Conservation (phyloP, 1,140 invertebrate species). For the Anadara kagoshimensis region DNA sequence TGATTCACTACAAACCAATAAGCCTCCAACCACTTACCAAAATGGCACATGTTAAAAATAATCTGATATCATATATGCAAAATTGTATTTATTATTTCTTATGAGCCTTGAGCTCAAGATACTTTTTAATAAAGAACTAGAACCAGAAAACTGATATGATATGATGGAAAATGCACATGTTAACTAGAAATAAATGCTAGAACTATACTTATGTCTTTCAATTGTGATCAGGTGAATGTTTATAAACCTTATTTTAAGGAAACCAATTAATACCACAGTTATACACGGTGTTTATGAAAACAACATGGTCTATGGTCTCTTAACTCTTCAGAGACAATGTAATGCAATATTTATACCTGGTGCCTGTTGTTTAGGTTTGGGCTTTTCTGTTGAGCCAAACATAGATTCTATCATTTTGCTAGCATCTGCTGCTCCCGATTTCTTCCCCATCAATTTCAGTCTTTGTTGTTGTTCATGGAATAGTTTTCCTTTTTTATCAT, state of each 20-base stretch:
- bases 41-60: too few relatives aligned
- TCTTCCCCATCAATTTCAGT: conserved; percentile 50
- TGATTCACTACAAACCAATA: too few relatives aligned
- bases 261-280: background rate
- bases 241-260: background rate
- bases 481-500: conserved; percentile 47
- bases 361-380: conserved; percentile 23
- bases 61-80: too few relatives aligned
- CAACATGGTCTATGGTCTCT: background rate
- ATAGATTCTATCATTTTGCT: conserved; percentile 59
- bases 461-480: conserved; percentile 58
- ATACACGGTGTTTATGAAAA: background rate
- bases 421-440: conserved; percentile 45
- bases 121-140: too few relatives aligned
- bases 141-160: too few relatives aligned
- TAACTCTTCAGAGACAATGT: background rate
- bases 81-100: too few relatives aligned
- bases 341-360: background rate
- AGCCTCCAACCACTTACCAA: too few relatives aligned
- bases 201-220: too few relatives aligned
- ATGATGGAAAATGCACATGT: too few relatives aligned
- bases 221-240: background rate
- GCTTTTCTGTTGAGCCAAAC: conserved; percentile 54
- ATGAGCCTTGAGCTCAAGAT: too few relatives aligned
- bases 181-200: too few relatives aligned